Base-by-base conservation (phyloP, 2,113 vertebrate genomes). In the Uropsilus gracilis region DNA sequence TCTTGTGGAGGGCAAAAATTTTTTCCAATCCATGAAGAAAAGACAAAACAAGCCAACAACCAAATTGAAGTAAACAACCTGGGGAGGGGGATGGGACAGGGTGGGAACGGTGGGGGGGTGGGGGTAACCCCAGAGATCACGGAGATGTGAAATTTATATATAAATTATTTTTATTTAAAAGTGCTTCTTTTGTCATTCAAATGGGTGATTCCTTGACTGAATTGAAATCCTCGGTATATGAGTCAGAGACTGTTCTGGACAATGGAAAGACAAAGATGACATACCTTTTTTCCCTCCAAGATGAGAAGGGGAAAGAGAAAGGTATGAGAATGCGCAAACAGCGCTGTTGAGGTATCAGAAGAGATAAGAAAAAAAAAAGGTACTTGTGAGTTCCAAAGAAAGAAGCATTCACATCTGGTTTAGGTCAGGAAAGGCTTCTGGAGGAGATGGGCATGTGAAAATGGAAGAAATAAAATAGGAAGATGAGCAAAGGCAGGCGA, bases 351-450 rank as follows among this genome's bases (percentile, higher is more conserved):
- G 71, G 61, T 75, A 22, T 80, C 76, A 57, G 71, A 59, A 90
- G 81, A 66, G 61, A 88, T 18, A 63, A 12, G 83, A 80, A 86
- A 12, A 87, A 80, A 86, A n/a, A 39, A 89, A 34, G 32, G 20
- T 42, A 2, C 26, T 68, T 80, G 8, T 69, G n/a, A 11, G 12
- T 30, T 77, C 82, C 61, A 94, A 71, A 93, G 78, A 75, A 89
- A 89, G 66, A 86, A 26, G 37, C 4, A 1, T 30, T 73, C 17
- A 75, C 42, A n/a, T 90, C 42, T 87, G 64, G 32, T 80, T 78
- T 63, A n/a, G 42, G 53, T 91, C 89, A 66, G 78, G 85, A 91
- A 77, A 85, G 18, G 6, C 96, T n/a, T n/a, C 96, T 95, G 87
- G 37, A 87, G 6, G 42, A 86, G n/a, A 32, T 12, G 32, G 92